Percentiles rank a stretch among this genome's conserved stretches.
Evolutionary conservation across 2,113 vertebrate genomes (phyloP).

Genomic region (Syngnathoides biaculeatus): DNA sequence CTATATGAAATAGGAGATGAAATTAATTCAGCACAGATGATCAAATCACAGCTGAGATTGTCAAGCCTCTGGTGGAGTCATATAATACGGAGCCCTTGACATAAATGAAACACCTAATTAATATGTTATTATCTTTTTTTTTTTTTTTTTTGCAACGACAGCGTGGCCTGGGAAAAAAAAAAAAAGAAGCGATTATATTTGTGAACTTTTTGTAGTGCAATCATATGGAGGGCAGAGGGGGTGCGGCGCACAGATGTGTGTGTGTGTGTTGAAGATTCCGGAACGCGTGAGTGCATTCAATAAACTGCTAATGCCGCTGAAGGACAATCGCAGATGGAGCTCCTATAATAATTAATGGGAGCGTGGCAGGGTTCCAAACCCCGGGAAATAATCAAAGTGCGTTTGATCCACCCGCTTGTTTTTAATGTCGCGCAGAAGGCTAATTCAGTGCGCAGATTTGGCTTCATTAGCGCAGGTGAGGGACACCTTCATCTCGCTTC

Average conservation of each 20-base stretch:
- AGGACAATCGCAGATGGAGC: slow-evolving; percentile 73
- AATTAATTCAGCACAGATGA: slow-evolving; percentile 59
- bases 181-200: slow-evolving; percentile 28
- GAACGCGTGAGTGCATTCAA: slow-evolving; percentile 57
- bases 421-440: slow-evolving; percentile 73
- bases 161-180: slow-evolving; percentile 15
- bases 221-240: slow-evolving; percentile 31
- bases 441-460: slow-evolving; percentile 66
- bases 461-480: slow-evolving; percentile 70
- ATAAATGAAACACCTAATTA: slow-evolving; percentile 62
- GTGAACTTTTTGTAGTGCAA: slow-evolving; percentile 27
- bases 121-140: slow-evolving; percentile 62
- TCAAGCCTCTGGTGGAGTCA: slow-evolving; percentile 47
- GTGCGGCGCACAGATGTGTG: slow-evolving; percentile 24
- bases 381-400: slow-evolving; percentile 64
- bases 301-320: slow-evolving; percentile 61
- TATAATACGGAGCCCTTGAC: slow-evolving; percentile 37
- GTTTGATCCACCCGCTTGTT: slow-evolving; percentile 71
- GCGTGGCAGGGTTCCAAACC: slow-evolving; percentile 72
- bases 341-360: slow-evolving; percentile 74
- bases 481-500: slow-evolving; percentile 40
- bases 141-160: slow-evolving; percentile 46
- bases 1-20: slow-evolving; percentile 61
- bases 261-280: slow-evolving; percentile 35
- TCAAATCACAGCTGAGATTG: slow-evolving; percentile 52